Percentiles rank a stretch among this genome's conserved stretches.
Evolutionary conservation across 2,888 invertebrate genomes (phyloP).

Genomic region (Leucoma salicis): DNA sequence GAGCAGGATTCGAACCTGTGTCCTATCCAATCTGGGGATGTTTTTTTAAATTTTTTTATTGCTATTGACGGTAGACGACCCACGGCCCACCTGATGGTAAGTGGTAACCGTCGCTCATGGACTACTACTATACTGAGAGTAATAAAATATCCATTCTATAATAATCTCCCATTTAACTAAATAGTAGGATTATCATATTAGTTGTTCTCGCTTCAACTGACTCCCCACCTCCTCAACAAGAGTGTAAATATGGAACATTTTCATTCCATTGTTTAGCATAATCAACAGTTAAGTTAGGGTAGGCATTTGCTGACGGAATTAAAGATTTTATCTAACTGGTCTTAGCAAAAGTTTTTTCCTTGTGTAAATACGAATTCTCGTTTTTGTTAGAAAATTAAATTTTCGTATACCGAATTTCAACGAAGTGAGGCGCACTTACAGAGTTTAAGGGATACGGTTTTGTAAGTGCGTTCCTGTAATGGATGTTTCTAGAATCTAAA

Average conservation of each 20-base stretch:
- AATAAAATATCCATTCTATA: too few relatives aligned
- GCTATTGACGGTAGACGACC: too few relatives aligned
- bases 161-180: too few relatives aligned
- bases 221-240: slow-evolving; percentile 9
- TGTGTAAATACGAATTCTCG: slow-evolving; percentile 7
- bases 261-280: slow-evolving; percentile 44
- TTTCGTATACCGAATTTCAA: neutral
- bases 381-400: neutral
- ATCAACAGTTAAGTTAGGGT: slow-evolving; percentile 39
- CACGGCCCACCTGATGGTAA: too few relatives aligned
- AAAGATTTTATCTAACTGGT: slow-evolving; percentile 44
- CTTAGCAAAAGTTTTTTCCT: slow-evolving; percentile 15
- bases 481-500: neutral
- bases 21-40: too few relatives aligned
- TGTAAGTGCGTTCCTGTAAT: neutral
- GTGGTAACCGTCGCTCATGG: too few relatives aligned
- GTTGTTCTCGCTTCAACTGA: slow-evolving; percentile 2
- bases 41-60: too few relatives aligned
- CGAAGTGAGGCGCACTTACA: neutral
- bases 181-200: too few relatives aligned
- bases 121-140: too few relatives aligned
- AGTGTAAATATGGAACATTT: slow-evolving; percentile 26
- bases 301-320: slow-evolving; percentile 42
- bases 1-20: too few relatives aligned
- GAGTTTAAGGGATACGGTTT: neutral